phyloP scores from a whole-genome alignment of 92 coral and sea anemone genomes.

The Heliopora coerulea region DNA sequence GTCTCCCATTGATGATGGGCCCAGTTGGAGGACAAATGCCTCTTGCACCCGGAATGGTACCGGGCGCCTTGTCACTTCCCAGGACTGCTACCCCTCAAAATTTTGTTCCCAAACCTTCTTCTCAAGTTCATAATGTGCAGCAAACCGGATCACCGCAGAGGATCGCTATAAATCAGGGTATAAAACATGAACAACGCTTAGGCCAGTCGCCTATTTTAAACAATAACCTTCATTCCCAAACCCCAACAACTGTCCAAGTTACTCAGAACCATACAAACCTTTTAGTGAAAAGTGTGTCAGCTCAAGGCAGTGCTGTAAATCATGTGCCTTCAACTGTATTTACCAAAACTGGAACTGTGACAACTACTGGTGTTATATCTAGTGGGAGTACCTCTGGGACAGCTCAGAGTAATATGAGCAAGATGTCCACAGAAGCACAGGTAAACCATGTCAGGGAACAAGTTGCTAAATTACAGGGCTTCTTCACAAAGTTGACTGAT shows the following conservation, averaged over 20 bases:
- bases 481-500: slow-evolving; percentile 80
- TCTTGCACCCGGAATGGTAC: slow-evolving; percentile 75
- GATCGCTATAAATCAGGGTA: slow-evolving; percentile 20
- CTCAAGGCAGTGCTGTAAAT: slow-evolving; percentile 38
- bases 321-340: slow-evolving; percentile 32
- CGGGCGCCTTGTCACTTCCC: slow-evolving; percentile 72
- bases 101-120: slow-evolving; percentile 5
- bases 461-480: slow-evolving; percentile 79
- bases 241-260: slow-evolving; percentile 45
- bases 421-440: slow-evolving; percentile 33
- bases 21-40: slow-evolving; percentile 79
- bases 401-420: slow-evolving; percentile 31
- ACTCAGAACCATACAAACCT: slow-evolving; percentile 52
- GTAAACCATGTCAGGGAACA: slow-evolving; percentile 82
- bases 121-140: slow-evolving; percentile 17
- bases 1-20: slow-evolving; percentile 56
- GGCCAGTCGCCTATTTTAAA: slow-evolving; percentile 4
- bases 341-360: slow-evolving; percentile 32
- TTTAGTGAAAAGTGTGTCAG: slow-evolving; percentile 9
- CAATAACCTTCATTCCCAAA: slow-evolving; percentile 42
- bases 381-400: slow-evolving; percentile 45
- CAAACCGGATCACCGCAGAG: slow-evolving; percentile 32
- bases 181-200: slow-evolving; percentile 7
- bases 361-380: slow-evolving; percentile 27
- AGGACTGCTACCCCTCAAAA: slow-evolving; percentile 45